Evolutionary conservation across 2,888 invertebrate species (phyloP).

Genomic region (Ectemnius continuus): DNA sequence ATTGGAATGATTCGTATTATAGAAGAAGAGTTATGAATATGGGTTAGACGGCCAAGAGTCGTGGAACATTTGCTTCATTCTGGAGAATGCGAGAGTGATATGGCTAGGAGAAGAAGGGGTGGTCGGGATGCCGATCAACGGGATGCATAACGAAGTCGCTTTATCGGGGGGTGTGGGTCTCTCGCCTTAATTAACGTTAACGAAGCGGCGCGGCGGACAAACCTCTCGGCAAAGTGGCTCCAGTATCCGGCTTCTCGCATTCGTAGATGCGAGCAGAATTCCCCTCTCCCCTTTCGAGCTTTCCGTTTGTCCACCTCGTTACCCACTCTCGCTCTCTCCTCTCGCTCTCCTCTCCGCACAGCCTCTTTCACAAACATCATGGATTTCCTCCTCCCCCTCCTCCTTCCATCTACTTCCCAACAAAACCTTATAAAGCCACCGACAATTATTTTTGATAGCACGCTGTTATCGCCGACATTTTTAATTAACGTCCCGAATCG

Average conservation of each 20-base stretch:
- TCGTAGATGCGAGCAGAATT: slow-evolving; percentile 47
- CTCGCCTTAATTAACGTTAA: slow-evolving; percentile 67
- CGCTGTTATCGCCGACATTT: too few species aligned
- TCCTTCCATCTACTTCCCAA: too few species aligned
- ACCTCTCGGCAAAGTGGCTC: too few species aligned
- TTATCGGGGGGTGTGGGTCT: slow-evolving; percentile 54
- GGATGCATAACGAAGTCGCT: slow-evolving; percentile 51
- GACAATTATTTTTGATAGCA: too few species aligned
- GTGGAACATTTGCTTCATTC: slow-evolving; percentile 40
- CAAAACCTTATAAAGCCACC: too few species aligned
- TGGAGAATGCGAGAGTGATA: slow-evolving; percentile 45
- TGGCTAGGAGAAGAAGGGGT: slow-evolving; percentile 35
- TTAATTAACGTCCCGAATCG: too few species aligned
- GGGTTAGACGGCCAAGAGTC: background rate
- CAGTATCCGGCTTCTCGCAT: slow-evolving; percentile 19
- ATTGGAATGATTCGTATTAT: too few species aligned
- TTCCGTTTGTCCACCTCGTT: slow-evolving; percentile 5
- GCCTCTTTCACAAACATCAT: too few species aligned
- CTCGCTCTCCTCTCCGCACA: background rate
- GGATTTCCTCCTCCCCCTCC: too few species aligned
- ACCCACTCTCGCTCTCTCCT: background rate
- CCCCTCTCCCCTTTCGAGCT: slow-evolving; percentile 22
- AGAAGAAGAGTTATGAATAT: background rate
- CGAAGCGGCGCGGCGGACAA: slow-evolving; percentile 59
- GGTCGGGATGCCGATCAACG: slow-evolving; percentile 39